phyloP scores from a whole-genome alignment of 1,140 invertebrate genomes.

The Aricia agestis region DNA sequence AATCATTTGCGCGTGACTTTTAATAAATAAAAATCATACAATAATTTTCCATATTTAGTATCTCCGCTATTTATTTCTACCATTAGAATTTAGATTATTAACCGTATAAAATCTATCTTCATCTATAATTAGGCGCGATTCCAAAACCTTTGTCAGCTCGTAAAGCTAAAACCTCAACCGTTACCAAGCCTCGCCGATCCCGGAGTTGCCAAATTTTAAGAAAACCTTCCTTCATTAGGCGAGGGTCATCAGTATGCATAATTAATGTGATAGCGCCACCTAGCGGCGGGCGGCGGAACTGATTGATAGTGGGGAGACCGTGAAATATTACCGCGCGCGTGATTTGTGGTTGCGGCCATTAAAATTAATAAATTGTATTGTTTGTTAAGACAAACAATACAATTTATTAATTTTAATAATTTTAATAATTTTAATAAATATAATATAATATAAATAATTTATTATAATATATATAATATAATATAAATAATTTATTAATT shows the following conservation, averaged over 20 bases:
- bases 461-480: no score
- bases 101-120: no score
- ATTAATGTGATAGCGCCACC: slow-evolving; percentile 74
- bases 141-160: not conserved
- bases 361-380: slow-evolving; percentile 11
- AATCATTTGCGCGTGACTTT: no score
- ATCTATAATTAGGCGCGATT: not conserved
- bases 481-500: no score
- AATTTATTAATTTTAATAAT: no score
- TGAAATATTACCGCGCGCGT: slow-evolving; percentile 43
- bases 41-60: no score
- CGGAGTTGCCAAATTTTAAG: slow-evolving; percentile 40
- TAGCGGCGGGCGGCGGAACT: slow-evolving; percentile 50
- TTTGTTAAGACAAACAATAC: not conserved
- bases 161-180: not conserved
- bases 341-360: slow-evolving; percentile 24
- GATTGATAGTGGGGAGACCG: slow-evolving; percentile 45
- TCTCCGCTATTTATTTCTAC: no score
- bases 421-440: no score
- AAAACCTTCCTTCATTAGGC: slow-evolving; percentile 68
- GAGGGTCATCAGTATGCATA: slow-evolving; percentile 79
- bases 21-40: no score
- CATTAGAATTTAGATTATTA: no score
- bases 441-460: no score
- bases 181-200: slow-evolving; percentile 26